phyloP scores from a whole-genome alignment of 2,113 vertebrate genomes.

The Phrynosoma blainvillii region DNA sequence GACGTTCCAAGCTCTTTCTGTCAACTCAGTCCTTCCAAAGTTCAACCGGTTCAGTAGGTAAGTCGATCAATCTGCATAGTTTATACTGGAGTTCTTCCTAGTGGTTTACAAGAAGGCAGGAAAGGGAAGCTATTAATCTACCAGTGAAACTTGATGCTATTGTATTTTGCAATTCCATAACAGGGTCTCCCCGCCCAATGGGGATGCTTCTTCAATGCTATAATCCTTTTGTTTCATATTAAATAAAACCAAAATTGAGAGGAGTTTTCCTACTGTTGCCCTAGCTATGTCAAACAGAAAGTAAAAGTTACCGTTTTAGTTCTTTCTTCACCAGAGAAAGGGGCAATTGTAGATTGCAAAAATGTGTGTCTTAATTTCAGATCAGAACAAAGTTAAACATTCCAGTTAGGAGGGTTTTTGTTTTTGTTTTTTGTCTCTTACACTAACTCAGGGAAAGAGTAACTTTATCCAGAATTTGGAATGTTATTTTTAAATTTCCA shows the following conservation, averaged over 20 bases:
- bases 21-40: too few species aligned
- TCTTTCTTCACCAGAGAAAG: background rate
- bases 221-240: too few species aligned
- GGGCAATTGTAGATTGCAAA: background rate
- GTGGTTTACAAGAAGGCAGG: background rate
- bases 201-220: too few species aligned
- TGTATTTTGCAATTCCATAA: background rate
- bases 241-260: background rate
- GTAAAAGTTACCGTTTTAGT: background rate
- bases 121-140: background rate
- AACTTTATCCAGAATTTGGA: too few species aligned
- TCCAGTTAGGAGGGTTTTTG: background rate
- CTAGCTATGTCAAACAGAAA: constrained; percentile 2
- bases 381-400: background rate
- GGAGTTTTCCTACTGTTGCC: background rate
- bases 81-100: too few species aligned
- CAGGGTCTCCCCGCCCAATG: too few species aligned
- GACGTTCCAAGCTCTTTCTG: too few species aligned
- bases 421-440: too few species aligned
- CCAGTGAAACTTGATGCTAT: background rate
- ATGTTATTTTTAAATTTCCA: too few species aligned
- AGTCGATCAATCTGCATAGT: too few species aligned
- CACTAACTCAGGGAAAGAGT: too few species aligned
- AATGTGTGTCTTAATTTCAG: background rate
- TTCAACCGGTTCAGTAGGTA: too few species aligned